A percentile compares a stretch with the other conserved stretches of the same genome.
These are phyloP conservation scores for Urophycis tenuis DNA, from an alignment of 2,797 vertebrate species.

Conservation along the genomic window DNA sequence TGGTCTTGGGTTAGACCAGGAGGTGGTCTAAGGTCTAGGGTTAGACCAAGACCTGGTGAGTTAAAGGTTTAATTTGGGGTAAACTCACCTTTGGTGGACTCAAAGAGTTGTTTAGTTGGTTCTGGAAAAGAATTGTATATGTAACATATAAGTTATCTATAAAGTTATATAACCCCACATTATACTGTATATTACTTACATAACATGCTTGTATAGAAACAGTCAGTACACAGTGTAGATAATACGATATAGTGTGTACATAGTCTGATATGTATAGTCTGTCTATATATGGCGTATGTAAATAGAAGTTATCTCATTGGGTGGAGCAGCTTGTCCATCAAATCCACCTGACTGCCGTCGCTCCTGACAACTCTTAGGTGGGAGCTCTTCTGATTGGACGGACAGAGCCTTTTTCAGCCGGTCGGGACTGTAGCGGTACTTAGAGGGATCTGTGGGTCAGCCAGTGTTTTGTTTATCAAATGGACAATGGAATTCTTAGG, in stretches of 20 bases:
- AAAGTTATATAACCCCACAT: not conserved
- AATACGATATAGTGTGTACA: not conserved
- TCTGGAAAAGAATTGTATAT: too few species aligned
- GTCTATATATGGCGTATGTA: not conserved
- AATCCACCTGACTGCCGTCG: conserved; percentile 80
- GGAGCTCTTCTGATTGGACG: conserved; percentile 64
- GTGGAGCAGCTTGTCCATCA: not conserved
- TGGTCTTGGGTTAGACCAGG: not conserved
- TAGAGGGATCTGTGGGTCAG: conserved; percentile 65
- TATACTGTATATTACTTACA: not conserved
- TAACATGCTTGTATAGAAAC: not conserved
- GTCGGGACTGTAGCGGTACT: conserved; percentile 79
- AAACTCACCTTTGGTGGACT: conserved; percentile 52
- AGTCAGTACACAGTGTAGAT: not conserved
- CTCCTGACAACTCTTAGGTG: conserved; percentile 48
- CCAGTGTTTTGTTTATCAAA: not conserved
- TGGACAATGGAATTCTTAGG: not conserved
- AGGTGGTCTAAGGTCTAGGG: not conserved
- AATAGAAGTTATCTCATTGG: conserved; percentile 2
- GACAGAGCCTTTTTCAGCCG: conserved; percentile 76
- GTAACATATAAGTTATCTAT: too few species aligned
- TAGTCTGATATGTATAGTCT: not conserved
- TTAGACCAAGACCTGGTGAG: not conserved
- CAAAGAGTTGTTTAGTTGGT: conserved; percentile 60
- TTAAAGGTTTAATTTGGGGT: conserved; percentile 4